Evolutionary conservation across 2,113 vertebrate species (phyloP).

Genomic region (Pyxicephalus adspersus): DNA sequence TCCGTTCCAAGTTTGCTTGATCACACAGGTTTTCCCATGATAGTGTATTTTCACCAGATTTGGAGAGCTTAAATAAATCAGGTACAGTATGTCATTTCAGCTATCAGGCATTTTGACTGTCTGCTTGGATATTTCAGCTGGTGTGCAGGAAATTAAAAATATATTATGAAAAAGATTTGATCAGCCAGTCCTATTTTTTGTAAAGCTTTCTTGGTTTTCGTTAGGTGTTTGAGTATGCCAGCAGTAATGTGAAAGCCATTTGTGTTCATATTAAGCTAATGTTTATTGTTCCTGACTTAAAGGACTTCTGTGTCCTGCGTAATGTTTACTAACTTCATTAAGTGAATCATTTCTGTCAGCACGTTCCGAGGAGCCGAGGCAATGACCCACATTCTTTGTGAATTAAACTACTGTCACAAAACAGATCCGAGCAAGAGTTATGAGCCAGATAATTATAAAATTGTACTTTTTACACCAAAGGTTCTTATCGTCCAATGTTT

Average conservation of each 20-base stretch:
- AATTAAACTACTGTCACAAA: slow-evolving; percentile 13
- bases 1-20: too few relatives aligned
- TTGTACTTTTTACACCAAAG: neutral
- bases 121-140: too few relatives aligned
- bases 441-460: slow-evolving; percentile 11
- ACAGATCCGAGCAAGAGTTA: neutral
- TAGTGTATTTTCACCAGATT: too few relatives aligned
- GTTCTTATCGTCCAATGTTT: slow-evolving; percentile 41
- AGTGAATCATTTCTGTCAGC: slow-evolving; percentile 10
- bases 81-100: too few relatives aligned
- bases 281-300: neutral
- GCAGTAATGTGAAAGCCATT: neutral
- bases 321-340: slow-evolving; percentile 18
- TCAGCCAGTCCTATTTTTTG: too few relatives aligned
- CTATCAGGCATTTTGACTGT: too few relatives aligned
- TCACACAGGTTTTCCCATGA: too few relatives aligned
- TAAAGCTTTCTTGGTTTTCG: too few relatives aligned
- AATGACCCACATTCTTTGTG: neutral
- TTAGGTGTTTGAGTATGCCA: neutral
- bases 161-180: too few relatives aligned
- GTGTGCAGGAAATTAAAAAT: too few relatives aligned
- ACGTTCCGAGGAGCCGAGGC: neutral
- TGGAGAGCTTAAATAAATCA: too few relatives aligned
- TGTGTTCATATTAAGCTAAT: neutral
- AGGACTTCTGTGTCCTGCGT: neutral